These are phyloP conservation scores for Laspeyria flexula DNA, from an alignment of 2,888 invertebrate species.

Conservation along the genomic window DNA sequence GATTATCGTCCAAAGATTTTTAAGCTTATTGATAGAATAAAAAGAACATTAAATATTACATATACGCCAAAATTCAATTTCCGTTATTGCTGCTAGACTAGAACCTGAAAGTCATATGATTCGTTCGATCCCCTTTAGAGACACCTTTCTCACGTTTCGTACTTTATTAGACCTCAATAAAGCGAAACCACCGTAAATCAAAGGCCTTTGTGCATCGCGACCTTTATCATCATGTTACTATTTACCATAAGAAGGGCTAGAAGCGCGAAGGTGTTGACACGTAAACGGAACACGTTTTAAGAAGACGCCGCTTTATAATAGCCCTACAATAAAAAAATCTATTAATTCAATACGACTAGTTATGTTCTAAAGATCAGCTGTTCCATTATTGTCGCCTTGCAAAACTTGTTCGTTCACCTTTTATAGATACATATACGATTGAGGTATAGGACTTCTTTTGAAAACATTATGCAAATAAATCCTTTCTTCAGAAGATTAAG, in stretches of 20 bases:
- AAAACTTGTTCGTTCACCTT: constrained; percentile 30
- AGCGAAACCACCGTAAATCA: constrained; percentile 81
- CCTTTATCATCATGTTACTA: constrained; percentile 74
- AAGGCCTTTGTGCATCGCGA: constrained; percentile 71
- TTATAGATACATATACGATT: constrained; percentile 18
- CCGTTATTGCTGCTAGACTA: too few relatives aligned
- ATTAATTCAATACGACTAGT: constrained; percentile 63
- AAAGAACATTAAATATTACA: too few relatives aligned
- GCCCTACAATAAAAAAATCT: constrained; percentile 40
- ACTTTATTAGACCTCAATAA: constrained; percentile 78
- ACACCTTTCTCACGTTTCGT: constrained; percentile 80
- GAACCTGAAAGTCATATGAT: constrained; percentile 14
- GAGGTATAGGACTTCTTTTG: constrained; percentile 11
- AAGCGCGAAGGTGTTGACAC: constrained; percentile 82
- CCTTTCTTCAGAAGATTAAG: constrained; percentile 48
- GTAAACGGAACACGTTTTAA: constrained; percentile 73
- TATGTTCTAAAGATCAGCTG: constrained; percentile 57
- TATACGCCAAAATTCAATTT: too few relatives aligned
- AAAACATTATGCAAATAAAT: constrained; percentile 40
- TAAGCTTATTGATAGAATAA: too few relatives aligned
- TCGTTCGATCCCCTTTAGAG: constrained; percentile 62
- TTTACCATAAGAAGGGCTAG: constrained; percentile 82
- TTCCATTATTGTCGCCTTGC: constrained; percentile 58
- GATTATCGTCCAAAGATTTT: too few relatives aligned
- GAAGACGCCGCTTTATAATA: constrained; percentile 39